Conservation (phyloP, 2,797 vertebrate genomes). For the Fistularia commersonii region DNA sequence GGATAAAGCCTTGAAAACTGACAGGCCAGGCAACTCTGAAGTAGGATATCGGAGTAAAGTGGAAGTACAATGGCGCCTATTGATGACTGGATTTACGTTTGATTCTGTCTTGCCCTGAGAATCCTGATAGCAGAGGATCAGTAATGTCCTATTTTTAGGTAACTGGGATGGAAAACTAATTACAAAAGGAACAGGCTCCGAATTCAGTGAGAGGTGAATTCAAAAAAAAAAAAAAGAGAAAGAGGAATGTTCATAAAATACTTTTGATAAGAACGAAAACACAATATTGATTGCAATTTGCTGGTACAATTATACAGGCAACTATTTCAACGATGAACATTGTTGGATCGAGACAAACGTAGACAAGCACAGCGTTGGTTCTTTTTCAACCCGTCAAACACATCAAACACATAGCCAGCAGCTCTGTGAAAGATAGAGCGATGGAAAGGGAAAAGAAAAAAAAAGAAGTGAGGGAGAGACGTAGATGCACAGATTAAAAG, state of each 20-base stretch:
- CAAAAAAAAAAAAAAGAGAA: too few species aligned
- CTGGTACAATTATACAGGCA: constrained; percentile 37
- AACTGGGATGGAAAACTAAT: too few species aligned
- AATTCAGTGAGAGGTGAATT: too few species aligned
- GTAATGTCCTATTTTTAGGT: too few species aligned
- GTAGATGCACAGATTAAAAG: constrained; percentile 51
- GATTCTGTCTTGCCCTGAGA: constrained; percentile 29
- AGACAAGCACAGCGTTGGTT: constrained; percentile 57
- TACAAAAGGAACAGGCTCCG: too few species aligned
- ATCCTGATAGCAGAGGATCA: background rate
- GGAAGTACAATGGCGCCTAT: constrained; percentile 57
- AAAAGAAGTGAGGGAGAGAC: constrained; percentile 29
- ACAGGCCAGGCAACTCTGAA: constrained; percentile 46
- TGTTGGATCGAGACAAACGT: constrained; percentile 29
- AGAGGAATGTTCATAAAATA: too few species aligned
- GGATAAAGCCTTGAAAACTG: constrained; percentile 48
- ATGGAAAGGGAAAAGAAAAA: constrained; percentile 34
- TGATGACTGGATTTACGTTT: constrained; percentile 51
- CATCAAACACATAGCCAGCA: constrained; percentile 58
- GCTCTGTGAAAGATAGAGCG: constrained; percentile 42
- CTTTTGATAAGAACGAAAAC: too few species aligned
- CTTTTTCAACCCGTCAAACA: constrained; percentile 63
- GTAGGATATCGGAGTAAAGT: constrained; percentile 49
- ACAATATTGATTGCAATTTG: constrained; percentile 13
- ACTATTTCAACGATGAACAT: constrained; percentile 22